These are phyloP conservation scores for Brachypteracias leptosomus DNA, from an alignment of 2,113 vertebrate genomes.

Conservation along the genomic window DNA sequence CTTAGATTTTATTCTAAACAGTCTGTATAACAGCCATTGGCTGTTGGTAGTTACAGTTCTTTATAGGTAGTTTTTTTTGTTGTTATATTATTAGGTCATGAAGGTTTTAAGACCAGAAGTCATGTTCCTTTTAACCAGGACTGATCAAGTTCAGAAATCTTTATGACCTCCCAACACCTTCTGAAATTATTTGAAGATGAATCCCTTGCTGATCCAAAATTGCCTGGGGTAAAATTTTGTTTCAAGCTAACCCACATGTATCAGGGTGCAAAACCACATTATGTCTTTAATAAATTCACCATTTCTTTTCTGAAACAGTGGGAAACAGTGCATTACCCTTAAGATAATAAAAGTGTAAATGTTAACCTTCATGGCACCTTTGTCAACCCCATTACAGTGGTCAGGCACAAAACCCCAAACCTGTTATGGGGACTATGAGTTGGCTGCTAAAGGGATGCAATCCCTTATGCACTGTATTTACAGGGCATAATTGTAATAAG, in stretches of 20 bases:
- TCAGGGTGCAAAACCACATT: neutral
- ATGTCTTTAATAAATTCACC: neutral
- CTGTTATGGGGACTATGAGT: neutral
- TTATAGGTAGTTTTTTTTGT: neutral
- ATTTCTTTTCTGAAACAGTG: neutral
- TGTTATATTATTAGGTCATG: neutral
- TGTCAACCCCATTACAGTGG: neutral
- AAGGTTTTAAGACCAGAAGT: neutral
- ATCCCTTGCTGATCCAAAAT: neutral
- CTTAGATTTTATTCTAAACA: neutral
- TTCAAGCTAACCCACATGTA: neutral
- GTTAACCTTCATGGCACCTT: neutral
- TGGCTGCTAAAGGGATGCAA: neutral
- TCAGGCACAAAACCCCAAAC: neutral
- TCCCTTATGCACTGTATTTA: neutral
- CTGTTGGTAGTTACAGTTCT: neutral
- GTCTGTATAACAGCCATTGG: neutral
- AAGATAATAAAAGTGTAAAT: neutral
- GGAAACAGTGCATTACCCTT: neutral
- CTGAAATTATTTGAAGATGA: neutral
- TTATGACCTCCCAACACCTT: neutral
- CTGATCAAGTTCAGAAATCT: neutral
- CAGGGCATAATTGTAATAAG: neutral
- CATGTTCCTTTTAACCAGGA: neutral
- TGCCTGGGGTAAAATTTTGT: neutral